Evolutionary conservation across 2,113 vertebrate species (phyloP).

Genomic region (Procavia capensis): DNA sequence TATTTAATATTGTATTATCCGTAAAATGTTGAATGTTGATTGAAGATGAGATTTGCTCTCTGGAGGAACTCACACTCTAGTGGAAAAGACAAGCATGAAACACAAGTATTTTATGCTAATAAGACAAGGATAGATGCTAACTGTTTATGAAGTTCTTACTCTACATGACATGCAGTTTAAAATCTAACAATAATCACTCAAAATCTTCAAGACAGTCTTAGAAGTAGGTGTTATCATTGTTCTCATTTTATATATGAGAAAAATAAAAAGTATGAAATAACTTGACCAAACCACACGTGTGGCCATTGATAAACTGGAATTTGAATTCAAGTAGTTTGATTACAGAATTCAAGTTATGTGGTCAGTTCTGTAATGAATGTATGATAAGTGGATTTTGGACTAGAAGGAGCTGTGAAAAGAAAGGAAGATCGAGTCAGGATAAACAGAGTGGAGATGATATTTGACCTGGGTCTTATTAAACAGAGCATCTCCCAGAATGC

Average conservation of each 20-base stretch:
- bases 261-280: too few relatives aligned
- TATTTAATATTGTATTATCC: background rate
- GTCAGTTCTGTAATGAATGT: too few relatives aligned
- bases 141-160: background rate
- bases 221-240: background rate
- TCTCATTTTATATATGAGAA: background rate
- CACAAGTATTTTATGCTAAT: background rate
- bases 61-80: background rate
- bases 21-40: background rate
- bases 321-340: too few relatives aligned
- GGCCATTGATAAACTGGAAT: too few relatives aligned
- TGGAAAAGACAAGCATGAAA: background rate
- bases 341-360: too few relatives aligned
- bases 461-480: too few relatives aligned
- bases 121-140: background rate
- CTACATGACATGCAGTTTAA: background rate
- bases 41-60: background rate
- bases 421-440: too few relatives aligned
- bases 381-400: too few relatives aligned
- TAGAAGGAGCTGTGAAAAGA: too few relatives aligned
- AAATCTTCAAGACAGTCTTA: background rate
- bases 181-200: background rate
- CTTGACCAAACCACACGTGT: too few relatives aligned
- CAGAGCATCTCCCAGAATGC: too few relatives aligned
- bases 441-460: too few relatives aligned